A percentile compares a stretch with the other conserved stretches of the same genome.
Conservation (phyloP, 2,797 vertebrate genomes). For the Discoglossus pictus region DNA sequence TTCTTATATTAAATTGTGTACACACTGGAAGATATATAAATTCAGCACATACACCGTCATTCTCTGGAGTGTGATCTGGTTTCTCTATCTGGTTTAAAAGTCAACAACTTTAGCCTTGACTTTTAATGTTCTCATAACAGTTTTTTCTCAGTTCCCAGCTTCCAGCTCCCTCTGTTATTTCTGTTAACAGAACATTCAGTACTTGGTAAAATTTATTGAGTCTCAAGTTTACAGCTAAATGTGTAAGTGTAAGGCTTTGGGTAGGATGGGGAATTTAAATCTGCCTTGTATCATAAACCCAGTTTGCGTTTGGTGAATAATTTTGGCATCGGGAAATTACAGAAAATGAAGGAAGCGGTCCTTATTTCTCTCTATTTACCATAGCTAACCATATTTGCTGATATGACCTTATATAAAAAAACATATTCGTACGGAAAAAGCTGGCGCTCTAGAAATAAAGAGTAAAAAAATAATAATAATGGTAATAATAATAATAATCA, state of each 20-base stretch:
- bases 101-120: constrained; percentile 33
- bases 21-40: constrained; percentile 23
- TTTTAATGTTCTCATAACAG: constrained; percentile 6
- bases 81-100: constrained; percentile 31
- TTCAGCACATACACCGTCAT: constrained; percentile 1
- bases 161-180: constrained; percentile 13
- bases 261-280: not conserved
- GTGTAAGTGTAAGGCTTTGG: not conserved
- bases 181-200: constrained; percentile 20
- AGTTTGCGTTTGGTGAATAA: constrained; percentile 3
- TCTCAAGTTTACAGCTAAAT: constrained; percentile 21
- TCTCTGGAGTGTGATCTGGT: constrained; percentile 18
- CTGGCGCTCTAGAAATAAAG: too few species aligned
- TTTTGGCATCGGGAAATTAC: not conserved
- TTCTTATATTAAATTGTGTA: constrained; percentile 33
- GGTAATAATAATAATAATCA: too few species aligned
- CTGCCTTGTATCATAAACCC: constrained; percentile 16
- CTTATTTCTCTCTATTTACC: too few species aligned
- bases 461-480: too few species aligned
- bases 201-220: constrained; percentile 17
- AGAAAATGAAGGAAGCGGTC: too few species aligned
- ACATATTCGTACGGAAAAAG: too few species aligned
- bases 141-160: constrained; percentile 7
- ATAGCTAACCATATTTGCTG: too few species aligned
- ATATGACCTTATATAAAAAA: too few species aligned